phyloP scores from a whole-genome alignment of 2,888 invertebrate genomes.

The Hybos culiciformis region DNA sequence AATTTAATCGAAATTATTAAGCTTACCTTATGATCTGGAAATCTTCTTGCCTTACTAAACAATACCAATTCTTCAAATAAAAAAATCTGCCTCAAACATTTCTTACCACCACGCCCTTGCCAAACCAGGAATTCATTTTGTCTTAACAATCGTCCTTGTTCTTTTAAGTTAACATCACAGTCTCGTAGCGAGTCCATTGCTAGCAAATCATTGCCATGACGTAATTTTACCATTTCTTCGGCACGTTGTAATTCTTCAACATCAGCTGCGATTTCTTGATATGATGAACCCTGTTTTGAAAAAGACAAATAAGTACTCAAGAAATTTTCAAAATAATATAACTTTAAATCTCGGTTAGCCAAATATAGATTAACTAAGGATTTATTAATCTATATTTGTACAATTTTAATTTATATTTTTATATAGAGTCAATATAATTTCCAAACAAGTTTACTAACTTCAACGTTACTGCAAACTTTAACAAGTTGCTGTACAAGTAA shows the following conservation, averaged over 20 bases:
- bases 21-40: conserved; percentile 76
- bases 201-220: conserved; percentile 86
- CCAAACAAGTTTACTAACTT: too few species aligned
- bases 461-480: conserved; percentile 62
- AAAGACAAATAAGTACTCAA: neutral
- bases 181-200: conserved; percentile 89
- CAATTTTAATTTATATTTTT: too few species aligned
- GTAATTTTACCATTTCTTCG: conserved; percentile 82
- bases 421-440: too few species aligned
- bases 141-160: conserved; percentile 78
- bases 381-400: too few species aligned
- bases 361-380: too few species aligned
- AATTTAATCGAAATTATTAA: too few species aligned
- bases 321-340: neutral
- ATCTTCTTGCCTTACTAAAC: conserved; percentile 76
- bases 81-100: conserved; percentile 68
- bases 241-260: conserved; percentile 72
- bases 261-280: conserved; percentile 33
- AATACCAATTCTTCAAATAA: conserved; percentile 88
- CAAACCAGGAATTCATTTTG: conserved; percentile 87
- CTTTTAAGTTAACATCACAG: conserved; percentile 87
- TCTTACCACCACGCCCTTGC: conserved; percentile 65
- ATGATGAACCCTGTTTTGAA: conserved; percentile 43
- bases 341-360: too few species aligned
- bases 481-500: conserved; percentile 80